A percentile compares a stretch with the other conserved stretches of the same genome.
Conservation (phyloP, 2,888 invertebrate species). For the Oegoconia quadripuncta region DNA sequence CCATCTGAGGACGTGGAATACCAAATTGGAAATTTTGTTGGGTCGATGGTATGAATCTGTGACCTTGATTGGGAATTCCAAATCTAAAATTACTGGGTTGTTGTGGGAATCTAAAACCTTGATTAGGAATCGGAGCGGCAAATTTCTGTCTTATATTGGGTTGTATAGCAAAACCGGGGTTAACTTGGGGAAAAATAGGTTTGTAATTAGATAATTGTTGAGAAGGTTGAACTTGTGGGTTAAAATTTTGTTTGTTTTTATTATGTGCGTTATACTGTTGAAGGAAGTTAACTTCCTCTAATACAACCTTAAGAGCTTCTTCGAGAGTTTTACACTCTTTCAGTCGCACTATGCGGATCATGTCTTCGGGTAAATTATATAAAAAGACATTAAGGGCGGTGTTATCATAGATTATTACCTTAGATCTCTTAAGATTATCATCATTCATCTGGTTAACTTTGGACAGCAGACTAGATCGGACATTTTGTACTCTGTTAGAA, state of each 20-base stretch:
- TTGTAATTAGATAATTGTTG: constrained; percentile 1
- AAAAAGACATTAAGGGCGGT: constrained; percentile 17
- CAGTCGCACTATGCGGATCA: constrained; percentile 10
- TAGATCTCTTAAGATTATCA: neutral
- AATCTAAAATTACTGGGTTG: neutral
- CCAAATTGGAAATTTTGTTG: constrained; percentile 1
- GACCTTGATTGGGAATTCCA: no score
- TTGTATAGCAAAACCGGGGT: neutral
- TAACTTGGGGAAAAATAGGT: constrained; percentile 1
- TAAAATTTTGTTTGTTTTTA: constrained; percentile 1
- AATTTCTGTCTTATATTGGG: no score
- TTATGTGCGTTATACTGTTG: constrained; percentile 1
- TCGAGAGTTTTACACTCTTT: neutral
- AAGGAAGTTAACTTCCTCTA: constrained; percentile 5
- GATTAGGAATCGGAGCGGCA: neutral
- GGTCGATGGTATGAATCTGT: no score
- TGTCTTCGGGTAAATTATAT: constrained; percentile 13
- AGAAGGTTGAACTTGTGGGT: neutral
- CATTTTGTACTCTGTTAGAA: constrained; percentile 14
- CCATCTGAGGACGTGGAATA: neutral
- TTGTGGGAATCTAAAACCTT: neutral
- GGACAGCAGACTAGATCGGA: constrained; percentile 5
- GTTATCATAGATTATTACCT: constrained; percentile 17
- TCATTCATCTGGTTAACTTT: constrained; percentile 8
- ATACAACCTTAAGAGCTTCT: neutral